phyloP scores from a whole-genome alignment of 2,888 invertebrate genomes.

The Eurytoma californica region DNA sequence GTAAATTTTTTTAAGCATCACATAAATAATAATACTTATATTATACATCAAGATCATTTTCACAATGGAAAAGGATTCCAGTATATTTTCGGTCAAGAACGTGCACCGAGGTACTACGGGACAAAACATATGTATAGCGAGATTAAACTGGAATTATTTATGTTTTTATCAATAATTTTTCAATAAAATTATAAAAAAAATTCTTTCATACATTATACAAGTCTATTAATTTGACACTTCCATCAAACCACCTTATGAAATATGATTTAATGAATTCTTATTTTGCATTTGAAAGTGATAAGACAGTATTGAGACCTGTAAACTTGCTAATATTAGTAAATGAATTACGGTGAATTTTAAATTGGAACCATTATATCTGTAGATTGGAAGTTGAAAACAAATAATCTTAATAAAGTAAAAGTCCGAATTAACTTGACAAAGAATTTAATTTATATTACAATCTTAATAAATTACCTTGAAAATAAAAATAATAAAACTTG shows the following conservation, averaged over 20 bases:
- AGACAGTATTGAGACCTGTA: too few relatives aligned
- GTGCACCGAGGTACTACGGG: slow-evolving; percentile 20
- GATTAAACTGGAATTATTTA: slow-evolving; percentile 66
- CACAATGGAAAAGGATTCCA: slow-evolving; percentile 32
- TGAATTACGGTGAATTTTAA: too few relatives aligned
- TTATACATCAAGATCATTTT: slow-evolving; percentile 37
- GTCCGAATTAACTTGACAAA: too few relatives aligned
- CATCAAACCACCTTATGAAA: background rate
- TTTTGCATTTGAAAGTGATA: too few relatives aligned
- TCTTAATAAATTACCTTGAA: too few relatives aligned
- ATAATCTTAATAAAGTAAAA: too few relatives aligned
- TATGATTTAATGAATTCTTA: too few relatives aligned
- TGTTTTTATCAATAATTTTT: slow-evolving; percentile 70
- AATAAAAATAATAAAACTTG: too few relatives aligned
- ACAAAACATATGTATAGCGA: slow-evolving; percentile 55
- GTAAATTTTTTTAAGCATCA: slow-evolving; percentile 47
- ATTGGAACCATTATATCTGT: too few relatives aligned
- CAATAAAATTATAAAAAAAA: slow-evolving; percentile 65
- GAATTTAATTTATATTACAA: too few relatives aligned
- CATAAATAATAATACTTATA: slow-evolving; percentile 30
- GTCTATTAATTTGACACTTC: background rate
- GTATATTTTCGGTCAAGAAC: slow-evolving; percentile 40
- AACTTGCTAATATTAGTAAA: too few relatives aligned
- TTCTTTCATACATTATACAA: slow-evolving; percentile 40
- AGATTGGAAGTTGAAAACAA: too few relatives aligned